Conservation (phyloP, 23 tunicate genomes). For the Clavelina lepadiformis region DNA sequence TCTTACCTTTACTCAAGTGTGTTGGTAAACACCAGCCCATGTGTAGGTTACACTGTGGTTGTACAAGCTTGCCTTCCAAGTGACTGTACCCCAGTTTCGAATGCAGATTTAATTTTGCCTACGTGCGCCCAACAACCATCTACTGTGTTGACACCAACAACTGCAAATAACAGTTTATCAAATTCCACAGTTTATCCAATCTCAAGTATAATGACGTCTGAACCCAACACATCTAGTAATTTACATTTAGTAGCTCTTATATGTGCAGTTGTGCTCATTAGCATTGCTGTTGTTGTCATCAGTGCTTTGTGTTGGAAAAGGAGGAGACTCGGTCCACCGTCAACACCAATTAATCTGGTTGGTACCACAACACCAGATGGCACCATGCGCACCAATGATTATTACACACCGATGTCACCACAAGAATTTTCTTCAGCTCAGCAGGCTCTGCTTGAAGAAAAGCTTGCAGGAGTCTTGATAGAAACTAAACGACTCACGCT, state of each 20-base stretch:
- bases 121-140: too few species aligned
- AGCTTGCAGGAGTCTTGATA: constrained; percentile 33
- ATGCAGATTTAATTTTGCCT: too few species aligned
- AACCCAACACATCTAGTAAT: too few species aligned
- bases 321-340: background rate
- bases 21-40: background rate
- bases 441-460: constrained; percentile 18
- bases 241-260: too few species aligned
- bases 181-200: too few species aligned
- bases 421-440: constrained; percentile 1
- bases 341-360: background rate
- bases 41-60: background rate
- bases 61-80: constrained; percentile 8
- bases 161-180: background rate
- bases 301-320: background rate
- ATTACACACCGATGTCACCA: constrained; percentile 50
- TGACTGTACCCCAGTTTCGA: constrained; percentile 11
- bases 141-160: background rate
- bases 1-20: too few species aligned
- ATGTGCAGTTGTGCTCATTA: too few species aligned
- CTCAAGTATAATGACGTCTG: too few species aligned
- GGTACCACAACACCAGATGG: background rate
- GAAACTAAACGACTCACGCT: constrained; percentile 21
- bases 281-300: too few species aligned
- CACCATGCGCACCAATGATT: constrained; percentile 11